Evolutionary conservation across 2,888 invertebrate genomes (phyloP), one percentile per base, ranked within the genome.

Genomic region (Sericinus montela): DNA sequence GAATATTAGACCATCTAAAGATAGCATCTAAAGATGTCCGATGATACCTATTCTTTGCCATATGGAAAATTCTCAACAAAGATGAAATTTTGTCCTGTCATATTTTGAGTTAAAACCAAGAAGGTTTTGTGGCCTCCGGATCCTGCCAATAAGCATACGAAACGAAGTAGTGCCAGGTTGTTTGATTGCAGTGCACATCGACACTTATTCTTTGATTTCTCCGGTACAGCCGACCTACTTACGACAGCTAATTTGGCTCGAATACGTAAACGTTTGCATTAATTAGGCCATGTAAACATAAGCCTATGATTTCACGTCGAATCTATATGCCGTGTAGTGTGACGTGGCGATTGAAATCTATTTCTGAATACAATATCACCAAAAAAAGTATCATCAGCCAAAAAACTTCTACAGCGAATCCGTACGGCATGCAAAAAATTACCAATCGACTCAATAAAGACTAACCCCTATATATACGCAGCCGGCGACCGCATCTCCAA

Each of bases 381-480:
- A 25, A 47, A 41, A 2, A 47, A 47, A 47, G 40, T 35, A 34
- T 15, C 41, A 47, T 47, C 41, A 13, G 28, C 65, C 58, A 59
- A 64, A 71, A 23, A 75, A 72, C 71, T 68, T 56, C 53, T 67
- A 65, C 72, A 62, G 63, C 68, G 65, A 64, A 64, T 67, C 64
- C 72, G 61, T 67, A 66, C 66, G 75, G 80, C 62, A 78, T 81
- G 83, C 81, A 82, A 84, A 84, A n/a, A 80, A 77, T 80, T 70
- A 78, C 76, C 80, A 82, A 85, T 83, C 80, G 73, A 75, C 80
- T 81, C 80, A 75, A 85, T 84, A 86, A 86, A 82, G 82, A 83
- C 79, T 72, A 86, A 87, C 82, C 79, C 80, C 85, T 87, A 87
- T 84, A 86, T 84, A 84, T 85, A 80, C 75, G 74, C 79, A 69